Base-by-base conservation (phyloP, 2,888 invertebrate species). In the Blastobasis lacticolella region DNA sequence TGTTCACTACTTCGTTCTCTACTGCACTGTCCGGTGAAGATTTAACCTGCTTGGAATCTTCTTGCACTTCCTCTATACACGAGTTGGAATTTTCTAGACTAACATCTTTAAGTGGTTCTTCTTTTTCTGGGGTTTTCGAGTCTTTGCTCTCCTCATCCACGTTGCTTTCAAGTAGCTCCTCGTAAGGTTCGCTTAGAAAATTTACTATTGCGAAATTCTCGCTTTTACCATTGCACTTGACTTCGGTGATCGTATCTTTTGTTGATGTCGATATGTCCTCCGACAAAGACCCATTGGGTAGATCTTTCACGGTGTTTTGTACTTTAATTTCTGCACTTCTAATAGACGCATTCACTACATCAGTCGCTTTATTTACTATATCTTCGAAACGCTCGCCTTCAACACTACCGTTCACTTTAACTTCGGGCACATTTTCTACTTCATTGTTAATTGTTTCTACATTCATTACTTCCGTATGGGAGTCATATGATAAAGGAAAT, bases 151-250 rank as follows among this genome's bases (percentile, higher is more conserved):
- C 75, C 54, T 73, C 81, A 54, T 85, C 84, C 5, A 88, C 86
- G 53, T 89, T 89, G 54, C 86, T 88, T 50, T 88, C 88, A 7
- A 83, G 54, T 4, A 88, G 62, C 57, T 87, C 86, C 64, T 88
- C 88, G 53, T 86, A 87, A 0, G 81, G 72, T 60, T 85, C 85
- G 50, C 68, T 80, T 9, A 88, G 59, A 64, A 84, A 84, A 57
- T 81, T 75, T 0, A 86, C 84, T 1, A 80, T 87, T 1, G 87
- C 87, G 52, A 71, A 86, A 9, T 81, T 76, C 61, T 82, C 74
- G 46, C 73, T 78, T 6, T 66, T 66, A 0, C 81, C 81, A 50
- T 82, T 84, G 49, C 75, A 73, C 55, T 72, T 64, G 0, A 63
- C 53, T 41, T 58, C 61, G 42, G 59, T 55, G 42, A 49, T 52